A percentile compares a stretch with the other conserved stretches of the same genome.
Evolutionary conservation across 2,113 vertebrate species (phyloP).

Genomic region (Sapajus apella): DNA sequence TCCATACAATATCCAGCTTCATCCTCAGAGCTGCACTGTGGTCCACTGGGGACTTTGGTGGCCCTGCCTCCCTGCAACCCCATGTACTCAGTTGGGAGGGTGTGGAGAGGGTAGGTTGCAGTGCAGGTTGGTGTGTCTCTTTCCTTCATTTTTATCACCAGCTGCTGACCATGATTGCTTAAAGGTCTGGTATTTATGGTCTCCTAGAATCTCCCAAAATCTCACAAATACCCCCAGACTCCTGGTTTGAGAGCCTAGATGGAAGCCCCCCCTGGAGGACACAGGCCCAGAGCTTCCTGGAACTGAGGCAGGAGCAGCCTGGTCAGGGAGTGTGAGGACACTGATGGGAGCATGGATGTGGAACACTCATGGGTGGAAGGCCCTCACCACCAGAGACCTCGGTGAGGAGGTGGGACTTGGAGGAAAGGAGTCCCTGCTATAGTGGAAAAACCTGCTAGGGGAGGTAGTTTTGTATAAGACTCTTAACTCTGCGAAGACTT

Average conservation of each 20-base stretch:
- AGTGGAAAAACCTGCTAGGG: not conserved
- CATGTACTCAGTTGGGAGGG: not conserved
- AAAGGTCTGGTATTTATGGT: not conserved
- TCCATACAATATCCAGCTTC: not conserved
- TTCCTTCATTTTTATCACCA: not conserved
- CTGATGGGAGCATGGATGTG: rapidly evolving
- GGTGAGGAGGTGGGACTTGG: not conserved
- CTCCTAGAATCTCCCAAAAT: not conserved
- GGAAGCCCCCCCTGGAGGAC: not conserved
- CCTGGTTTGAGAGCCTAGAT: not conserved
- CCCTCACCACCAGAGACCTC: too few relatives aligned
- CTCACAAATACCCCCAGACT: not conserved
- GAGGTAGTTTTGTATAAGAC: not conserved
- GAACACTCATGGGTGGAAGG: not conserved
- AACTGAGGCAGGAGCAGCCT: not conserved
- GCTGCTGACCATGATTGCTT: not conserved
- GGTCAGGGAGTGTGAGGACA: not conserved
- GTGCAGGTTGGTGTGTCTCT: not conserved
- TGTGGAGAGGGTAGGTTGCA: not conserved
- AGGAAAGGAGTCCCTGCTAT: rapidly evolving
- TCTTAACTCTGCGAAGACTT: not conserved
- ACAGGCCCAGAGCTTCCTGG: not conserved
- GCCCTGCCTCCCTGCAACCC: not conserved
- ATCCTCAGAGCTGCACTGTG: not conserved
- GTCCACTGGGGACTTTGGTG: not conserved